Percentiles rank a stretch among this genome's conserved stretches.
These are phyloP conservation scores for Python bivittatus DNA, from an alignment of 2,113 vertebrate genomes.

Conservation along the genomic window DNA sequence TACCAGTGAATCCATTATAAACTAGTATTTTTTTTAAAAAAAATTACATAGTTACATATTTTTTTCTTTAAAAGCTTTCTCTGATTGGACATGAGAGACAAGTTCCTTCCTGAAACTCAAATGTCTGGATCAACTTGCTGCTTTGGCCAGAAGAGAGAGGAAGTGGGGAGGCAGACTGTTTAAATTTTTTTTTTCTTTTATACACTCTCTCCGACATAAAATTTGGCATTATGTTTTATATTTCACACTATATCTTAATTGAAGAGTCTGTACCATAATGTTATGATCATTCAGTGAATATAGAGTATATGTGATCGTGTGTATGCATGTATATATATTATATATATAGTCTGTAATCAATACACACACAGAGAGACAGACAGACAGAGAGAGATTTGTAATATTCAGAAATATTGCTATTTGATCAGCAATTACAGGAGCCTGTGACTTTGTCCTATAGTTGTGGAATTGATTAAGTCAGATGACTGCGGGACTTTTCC, in stretches of 20 bases:
- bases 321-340: too few relatives aligned
- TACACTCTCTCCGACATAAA: neutral
- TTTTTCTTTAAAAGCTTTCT: conserved; percentile 7
- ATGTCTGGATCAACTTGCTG: neutral
- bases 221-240: neutral
- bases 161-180: neutral
- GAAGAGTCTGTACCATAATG: neutral
- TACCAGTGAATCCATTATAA: neutral
- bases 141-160: neutral
- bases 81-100: conserved; percentile 1
- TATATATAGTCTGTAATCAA: too few relatives aligned
- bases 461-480: neutral
- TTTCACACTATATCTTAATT: neutral
- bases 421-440: neutral
- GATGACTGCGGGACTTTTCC: neutral
- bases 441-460: neutral
- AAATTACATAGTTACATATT: conserved; percentile 22
- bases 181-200: neutral
- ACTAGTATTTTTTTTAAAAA: conserved; percentile 18
- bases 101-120: neutral
- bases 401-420: neutral
- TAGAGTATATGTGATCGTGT: neutral
- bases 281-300: neutral
- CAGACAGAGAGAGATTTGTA: neutral
- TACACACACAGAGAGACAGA: neutral